A percentile compares a stretch with the other conserved stretches of the same genome.
phyloP scores from a whole-genome alignment of 2,797 vertebrate genomes.

The Scarus forsteni region DNA sequence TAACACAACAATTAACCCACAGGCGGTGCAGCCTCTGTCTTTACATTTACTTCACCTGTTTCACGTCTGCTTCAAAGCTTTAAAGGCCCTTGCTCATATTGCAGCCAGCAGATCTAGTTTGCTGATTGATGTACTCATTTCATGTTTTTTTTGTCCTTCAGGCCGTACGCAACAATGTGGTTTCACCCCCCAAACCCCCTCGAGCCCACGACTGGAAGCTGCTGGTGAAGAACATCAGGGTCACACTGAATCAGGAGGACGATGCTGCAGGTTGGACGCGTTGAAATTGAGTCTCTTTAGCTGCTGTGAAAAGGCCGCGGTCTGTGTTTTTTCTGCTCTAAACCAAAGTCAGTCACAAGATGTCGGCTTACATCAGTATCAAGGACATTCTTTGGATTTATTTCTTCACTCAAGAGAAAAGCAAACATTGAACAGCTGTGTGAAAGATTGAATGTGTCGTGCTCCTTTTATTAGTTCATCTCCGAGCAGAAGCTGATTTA shows the following conservation, averaged over 20 bases:
- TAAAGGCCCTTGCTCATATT: fast-evolving
- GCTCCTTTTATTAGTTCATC: neutral
- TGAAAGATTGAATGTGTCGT: neutral
- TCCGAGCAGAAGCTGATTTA: neutral
- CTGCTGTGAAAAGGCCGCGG: neutral
- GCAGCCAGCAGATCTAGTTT: neutral
- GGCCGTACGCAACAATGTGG: constrained; percentile 77
- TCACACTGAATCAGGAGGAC: constrained; percentile 73
- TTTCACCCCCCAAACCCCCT: constrained; percentile 94
- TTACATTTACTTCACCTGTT: neutral
- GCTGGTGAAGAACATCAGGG: constrained; percentile 90
- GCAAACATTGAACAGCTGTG: neutral
- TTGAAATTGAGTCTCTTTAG: neutral
- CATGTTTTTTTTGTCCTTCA: constrained; percentile 58
- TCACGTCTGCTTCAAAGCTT: neutral
- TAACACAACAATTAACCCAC: too few relatives aligned
- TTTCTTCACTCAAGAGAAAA: neutral
- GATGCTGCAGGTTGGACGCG: constrained; percentile 86
- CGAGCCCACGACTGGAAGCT: constrained; percentile 94
- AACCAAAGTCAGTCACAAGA: neutral
- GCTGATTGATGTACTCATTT: neutral
- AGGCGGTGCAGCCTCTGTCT: too few relatives aligned
- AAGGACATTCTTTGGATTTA: neutral
- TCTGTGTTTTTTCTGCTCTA: neutral
- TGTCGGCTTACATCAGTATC: neutral